phyloP scores from a whole-genome alignment of 2,888 invertebrate species.

The Octonoba sinensis region DNA sequence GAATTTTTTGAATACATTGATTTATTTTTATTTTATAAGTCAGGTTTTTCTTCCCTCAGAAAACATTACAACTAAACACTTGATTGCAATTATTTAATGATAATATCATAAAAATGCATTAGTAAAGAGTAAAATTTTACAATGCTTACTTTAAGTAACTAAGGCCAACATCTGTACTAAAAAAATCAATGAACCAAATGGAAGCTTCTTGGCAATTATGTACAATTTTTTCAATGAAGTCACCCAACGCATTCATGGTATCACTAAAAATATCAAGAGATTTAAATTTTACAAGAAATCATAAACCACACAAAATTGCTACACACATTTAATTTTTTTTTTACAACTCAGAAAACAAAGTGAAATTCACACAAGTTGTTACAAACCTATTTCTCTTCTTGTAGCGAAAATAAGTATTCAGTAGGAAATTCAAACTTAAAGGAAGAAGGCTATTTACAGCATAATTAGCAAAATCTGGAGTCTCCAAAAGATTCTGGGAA shows the following conservation, averaged over 20 bases:
- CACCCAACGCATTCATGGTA: slow-evolving; percentile 71
- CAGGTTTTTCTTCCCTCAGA: no score
- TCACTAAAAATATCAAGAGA: slow-evolving; percentile 66
- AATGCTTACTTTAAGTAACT: slow-evolving; percentile 70
- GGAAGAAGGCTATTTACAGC: slow-evolving; percentile 69
- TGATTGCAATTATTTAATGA: no score
- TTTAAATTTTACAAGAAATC: no score
- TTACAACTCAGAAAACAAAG: no score
- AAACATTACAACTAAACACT: no score
- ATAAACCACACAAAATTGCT: no score
- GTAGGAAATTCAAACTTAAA: slow-evolving; percentile 71
- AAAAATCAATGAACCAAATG: slow-evolving; percentile 71
- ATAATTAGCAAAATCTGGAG: slow-evolving; percentile 50
- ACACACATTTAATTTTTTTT: no score
- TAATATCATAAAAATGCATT: background rate
- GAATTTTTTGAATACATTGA: no score
- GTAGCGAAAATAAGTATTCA: slow-evolving; percentile 73
- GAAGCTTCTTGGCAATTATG: slow-evolving; percentile 70
- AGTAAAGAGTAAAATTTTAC: background rate
- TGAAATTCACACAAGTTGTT: background rate
- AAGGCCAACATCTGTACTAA: slow-evolving; percentile 70
- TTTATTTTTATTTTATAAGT: no score
- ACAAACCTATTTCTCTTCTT: slow-evolving; percentile 66
- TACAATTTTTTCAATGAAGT: slow-evolving; percentile 69
- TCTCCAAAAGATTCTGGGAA: slow-evolving; percentile 68